Percentiles rank a stretch among this genome's conserved stretches.
Evolutionary conservation across 2,113 vertebrate genomes (phyloP).

Genomic region (Mastomys coucha): DNA sequence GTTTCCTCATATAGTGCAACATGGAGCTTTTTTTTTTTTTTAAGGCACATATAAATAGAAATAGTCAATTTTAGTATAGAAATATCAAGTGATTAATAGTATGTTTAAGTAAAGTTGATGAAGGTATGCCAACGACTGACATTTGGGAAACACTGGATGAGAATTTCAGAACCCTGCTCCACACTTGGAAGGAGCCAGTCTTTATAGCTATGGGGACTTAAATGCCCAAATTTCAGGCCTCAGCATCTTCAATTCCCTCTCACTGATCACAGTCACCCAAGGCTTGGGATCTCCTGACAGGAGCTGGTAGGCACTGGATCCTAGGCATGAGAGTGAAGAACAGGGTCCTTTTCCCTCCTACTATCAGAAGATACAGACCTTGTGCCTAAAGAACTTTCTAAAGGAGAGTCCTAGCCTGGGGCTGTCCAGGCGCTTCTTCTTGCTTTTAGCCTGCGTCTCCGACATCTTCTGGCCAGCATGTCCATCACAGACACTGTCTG

Average conservation of each 20-base stretch:
- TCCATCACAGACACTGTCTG: constrained; percentile 82
- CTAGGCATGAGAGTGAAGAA: constrained; percentile 48
- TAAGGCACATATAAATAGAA: neutral
- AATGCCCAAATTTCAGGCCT: neutral
- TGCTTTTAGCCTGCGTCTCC: constrained; percentile 86
- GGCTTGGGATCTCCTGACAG: neutral
- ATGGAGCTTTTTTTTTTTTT: neutral
- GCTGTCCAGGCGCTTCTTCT: constrained; percentile 91
- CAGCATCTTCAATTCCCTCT: neutral
- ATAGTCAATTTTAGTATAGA: neutral
- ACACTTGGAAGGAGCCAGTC: neutral
- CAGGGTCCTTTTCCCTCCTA: constrained; percentile 75
- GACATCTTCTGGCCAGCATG: constrained; percentile 85
- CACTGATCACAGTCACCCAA: neutral
- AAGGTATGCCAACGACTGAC: neutral
- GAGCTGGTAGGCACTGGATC: neutral
- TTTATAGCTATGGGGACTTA: neutral
- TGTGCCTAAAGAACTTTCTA: constrained; percentile 93
- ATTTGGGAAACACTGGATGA: constrained; percentile 63
- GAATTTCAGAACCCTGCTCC: constrained; percentile 82
- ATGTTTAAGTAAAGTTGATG: neutral
- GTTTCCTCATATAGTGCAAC: neutral
- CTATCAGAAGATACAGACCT: constrained; percentile 90
- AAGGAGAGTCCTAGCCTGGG: constrained; percentile 88
- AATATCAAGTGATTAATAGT: neutral